phyloP scores from a whole-genome alignment of 2,888 invertebrate genomes.

The Synanthedon vespiformis region DNA sequence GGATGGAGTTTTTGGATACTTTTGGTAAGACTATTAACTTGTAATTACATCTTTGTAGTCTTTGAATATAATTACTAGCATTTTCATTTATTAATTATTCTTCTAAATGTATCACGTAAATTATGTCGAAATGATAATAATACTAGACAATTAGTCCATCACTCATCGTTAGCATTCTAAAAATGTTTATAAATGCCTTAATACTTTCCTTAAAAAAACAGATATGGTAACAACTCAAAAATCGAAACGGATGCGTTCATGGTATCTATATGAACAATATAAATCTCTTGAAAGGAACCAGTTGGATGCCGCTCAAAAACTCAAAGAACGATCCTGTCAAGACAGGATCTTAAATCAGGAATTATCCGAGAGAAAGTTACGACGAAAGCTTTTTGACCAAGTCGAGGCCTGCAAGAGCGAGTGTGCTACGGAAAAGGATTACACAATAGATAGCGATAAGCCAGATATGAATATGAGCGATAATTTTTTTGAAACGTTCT shows the following conservation, averaged over 20 bases:
- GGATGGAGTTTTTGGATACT: slow-evolving; percentile 51
- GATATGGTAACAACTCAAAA: slow-evolving; percentile 40
- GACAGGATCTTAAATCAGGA: slow-evolving; percentile 43
- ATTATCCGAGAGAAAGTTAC: slow-evolving; percentile 37
- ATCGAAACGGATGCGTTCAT: slow-evolving; percentile 48
- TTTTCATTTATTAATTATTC: no score
- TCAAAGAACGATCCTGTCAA: slow-evolving; percentile 42
- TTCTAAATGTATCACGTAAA: no score
- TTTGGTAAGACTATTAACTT: slow-evolving; percentile 25
- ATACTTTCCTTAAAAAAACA: slow-evolving; percentile 8
- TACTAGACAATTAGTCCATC: background rate
- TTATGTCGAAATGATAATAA: no score
- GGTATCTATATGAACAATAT: slow-evolving; percentile 60
- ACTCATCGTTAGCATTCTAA: background rate
- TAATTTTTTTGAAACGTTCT: slow-evolving; percentile 41
- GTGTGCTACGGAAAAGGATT: slow-evolving; percentile 15
- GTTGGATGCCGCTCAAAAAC: slow-evolving; percentile 36
- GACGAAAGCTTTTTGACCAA: slow-evolving; percentile 37
- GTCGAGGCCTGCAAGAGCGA: slow-evolving; percentile 28
- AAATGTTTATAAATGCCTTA: background rate
- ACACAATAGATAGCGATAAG: slow-evolving; percentile 16
- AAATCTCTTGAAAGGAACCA: slow-evolving; percentile 51
- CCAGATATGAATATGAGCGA: slow-evolving; percentile 25
- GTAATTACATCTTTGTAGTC: no score
- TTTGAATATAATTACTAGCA: no score